Percentiles rank a stretch among this genome's conserved stretches.
Evolutionary conservation across 1,140 invertebrate genomes (phyloP).

Genomic region (Pseudomyrmex dendroicus): DNA sequence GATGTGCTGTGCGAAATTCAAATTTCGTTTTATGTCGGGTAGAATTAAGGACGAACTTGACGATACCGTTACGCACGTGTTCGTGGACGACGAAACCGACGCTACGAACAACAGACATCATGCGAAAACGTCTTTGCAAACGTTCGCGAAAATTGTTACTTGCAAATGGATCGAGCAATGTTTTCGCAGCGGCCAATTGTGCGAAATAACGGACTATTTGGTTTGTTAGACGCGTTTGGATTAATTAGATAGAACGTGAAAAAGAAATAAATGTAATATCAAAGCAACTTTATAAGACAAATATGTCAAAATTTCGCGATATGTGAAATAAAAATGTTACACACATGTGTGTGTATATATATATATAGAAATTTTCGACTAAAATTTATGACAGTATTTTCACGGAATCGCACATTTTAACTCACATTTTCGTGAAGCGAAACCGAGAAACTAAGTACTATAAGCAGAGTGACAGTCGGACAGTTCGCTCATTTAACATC

Average conservation of each 20-base stretch:
- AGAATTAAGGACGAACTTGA: constrained; percentile 73
- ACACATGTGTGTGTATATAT: neutral
- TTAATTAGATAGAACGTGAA: neutral
- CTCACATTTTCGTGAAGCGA: constrained; percentile 73
- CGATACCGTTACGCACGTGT: constrained; percentile 76
- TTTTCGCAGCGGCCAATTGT: constrained; percentile 67
- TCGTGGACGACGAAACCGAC: constrained; percentile 66
- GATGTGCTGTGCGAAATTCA: constrained; percentile 70
- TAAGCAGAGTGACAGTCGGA: constrained; percentile 80
- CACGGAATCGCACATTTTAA: constrained; percentile 33
- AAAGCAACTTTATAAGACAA: neutral
- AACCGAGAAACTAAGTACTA: constrained; percentile 73
- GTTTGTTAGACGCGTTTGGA: constrained; percentile 42
- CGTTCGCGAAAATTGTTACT: constrained; percentile 65
- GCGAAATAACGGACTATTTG: constrained; percentile 69
- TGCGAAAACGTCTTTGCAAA: constrained; percentile 4
- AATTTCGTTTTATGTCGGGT: constrained; percentile 83
- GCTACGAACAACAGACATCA: neutral
- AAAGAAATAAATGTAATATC: constrained; percentile 5
- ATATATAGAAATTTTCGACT: constrained; percentile 25
- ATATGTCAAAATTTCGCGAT: neutral
- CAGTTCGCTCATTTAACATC: constrained; percentile 82
- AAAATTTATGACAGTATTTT: constrained; percentile 24
- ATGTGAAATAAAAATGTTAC: constrained; percentile 15
- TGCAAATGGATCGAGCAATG: constrained; percentile 80